Conservation (phyloP, 2,888 invertebrate species). For the Leucophenga maculata region DNA sequence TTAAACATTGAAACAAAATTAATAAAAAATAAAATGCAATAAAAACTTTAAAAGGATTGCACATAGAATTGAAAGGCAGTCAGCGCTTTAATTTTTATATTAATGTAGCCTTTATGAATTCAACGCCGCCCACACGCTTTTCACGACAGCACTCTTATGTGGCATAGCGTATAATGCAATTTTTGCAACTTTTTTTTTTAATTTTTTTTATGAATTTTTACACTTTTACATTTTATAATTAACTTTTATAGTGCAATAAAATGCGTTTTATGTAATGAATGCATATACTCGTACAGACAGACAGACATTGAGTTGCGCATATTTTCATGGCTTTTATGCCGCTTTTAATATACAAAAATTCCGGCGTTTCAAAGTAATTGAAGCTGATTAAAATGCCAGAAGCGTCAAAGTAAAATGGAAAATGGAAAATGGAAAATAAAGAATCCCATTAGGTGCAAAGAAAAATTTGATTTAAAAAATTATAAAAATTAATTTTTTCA, state of each 20-base stretch:
- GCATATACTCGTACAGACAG: too few relatives aligned
- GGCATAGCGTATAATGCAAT: too few relatives aligned
- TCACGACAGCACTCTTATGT: too few relatives aligned
- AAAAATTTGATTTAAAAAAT: too few relatives aligned
- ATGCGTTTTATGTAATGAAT: conserved; percentile 39
- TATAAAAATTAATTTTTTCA: too few relatives aligned
- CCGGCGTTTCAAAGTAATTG: conserved; percentile 15
- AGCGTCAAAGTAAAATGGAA: background rate
- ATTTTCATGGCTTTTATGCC: background rate
- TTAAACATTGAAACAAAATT: too few relatives aligned
- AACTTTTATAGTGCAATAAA: conserved; percentile 46
- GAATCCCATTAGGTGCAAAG: too few relatives aligned
- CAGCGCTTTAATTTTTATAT: background rate
- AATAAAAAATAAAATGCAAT: too few relatives aligned
- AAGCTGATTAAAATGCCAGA: conserved; percentile 18
- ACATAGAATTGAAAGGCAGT: background rate
- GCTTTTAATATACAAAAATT: background rate
- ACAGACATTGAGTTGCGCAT: background rate
- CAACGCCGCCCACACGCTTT: background rate
- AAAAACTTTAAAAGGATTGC: too few relatives aligned
- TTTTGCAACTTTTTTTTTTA: background rate
- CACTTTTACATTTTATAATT: conserved; percentile 38
- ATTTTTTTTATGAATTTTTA: conserved; percentile 12
- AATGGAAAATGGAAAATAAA: too few relatives aligned
- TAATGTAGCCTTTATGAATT: background rate